Conservation (phyloP, 2,888 invertebrate species). For the Ectemnius cavifrons region DNA sequence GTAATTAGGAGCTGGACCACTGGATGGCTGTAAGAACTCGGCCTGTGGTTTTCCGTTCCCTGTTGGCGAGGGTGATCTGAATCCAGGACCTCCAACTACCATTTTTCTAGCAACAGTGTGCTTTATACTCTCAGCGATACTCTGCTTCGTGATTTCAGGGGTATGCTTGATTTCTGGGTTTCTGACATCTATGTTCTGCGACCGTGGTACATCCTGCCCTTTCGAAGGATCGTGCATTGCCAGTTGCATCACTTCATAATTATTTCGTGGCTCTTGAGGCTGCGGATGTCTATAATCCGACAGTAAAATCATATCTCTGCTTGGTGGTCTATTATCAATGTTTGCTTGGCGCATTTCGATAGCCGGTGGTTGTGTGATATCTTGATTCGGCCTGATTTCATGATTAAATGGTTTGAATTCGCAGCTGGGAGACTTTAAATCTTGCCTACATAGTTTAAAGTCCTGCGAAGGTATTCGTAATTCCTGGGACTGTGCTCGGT, state of each 20-base stretch:
- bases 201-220: constrained; percentile 55
- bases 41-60: constrained; percentile 79
- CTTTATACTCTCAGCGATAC: constrained; percentile 79
- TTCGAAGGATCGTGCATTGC: constrained; percentile 57
- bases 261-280: constrained; percentile 44
- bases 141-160: constrained; percentile 81
- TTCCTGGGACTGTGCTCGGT: constrained; percentile 54
- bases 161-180: constrained; percentile 73
- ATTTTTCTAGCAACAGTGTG: constrained; percentile 80
- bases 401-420: constrained; percentile 61
- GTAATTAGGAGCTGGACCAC: constrained; percentile 76
- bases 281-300: constrained; percentile 57
- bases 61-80: constrained; percentile 80
- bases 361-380: constrained; percentile 35
- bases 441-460: constrained; percentile 55
- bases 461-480: constrained; percentile 55
- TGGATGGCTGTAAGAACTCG: constrained; percentile 77
- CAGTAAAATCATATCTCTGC: constrained; percentile 56
- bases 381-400: constrained; percentile 53
- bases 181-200: constrained; percentile 57
- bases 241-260: constrained; percentile 60
- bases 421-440: constrained; percentile 61
- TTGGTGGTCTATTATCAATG: constrained; percentile 55
- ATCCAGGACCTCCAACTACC: constrained; percentile 83
- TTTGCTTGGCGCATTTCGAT: constrained; percentile 50